Percentiles rank a stretch among this genome's conserved stretches.
phyloP scores from a whole-genome alignment of 2,113 vertebrate genomes.

The Rhombomys opimus region DNA sequence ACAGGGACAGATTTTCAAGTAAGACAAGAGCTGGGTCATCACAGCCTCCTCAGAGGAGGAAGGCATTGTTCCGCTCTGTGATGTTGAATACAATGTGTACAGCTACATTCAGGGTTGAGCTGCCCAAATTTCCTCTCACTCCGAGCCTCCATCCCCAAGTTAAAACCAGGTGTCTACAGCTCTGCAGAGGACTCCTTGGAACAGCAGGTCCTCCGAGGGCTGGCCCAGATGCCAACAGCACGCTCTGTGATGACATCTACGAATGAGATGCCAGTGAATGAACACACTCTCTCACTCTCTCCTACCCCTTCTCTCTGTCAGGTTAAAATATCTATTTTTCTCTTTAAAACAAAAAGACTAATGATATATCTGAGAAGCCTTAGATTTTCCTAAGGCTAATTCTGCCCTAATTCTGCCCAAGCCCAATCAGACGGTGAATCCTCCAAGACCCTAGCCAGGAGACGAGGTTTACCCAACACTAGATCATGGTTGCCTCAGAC shows the following conservation, averaged over 20 bases:
- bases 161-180: not conserved
- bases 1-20: not conserved
- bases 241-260: not conserved
- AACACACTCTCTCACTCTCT: not conserved
- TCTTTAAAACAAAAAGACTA: not conserved
- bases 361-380: not conserved
- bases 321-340: not conserved
- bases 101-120: not conserved
- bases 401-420: slow-evolving; percentile 12
- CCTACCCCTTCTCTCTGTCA: not conserved
- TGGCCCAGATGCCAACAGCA: not conserved
- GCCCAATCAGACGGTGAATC: not conserved
- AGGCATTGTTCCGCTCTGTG: not conserved
- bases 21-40: not conserved
- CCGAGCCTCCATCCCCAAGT: not conserved
- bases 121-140: not conserved
- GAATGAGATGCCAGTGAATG: not conserved
- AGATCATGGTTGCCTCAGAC: not conserved
- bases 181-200: not conserved
- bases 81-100: not conserved
- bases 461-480: not conserved
- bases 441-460: not conserved
- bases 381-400: not conserved
- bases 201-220: not conserved
- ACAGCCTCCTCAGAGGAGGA: not conserved